Base-by-base conservation (phyloP, 2,113 vertebrate species). In the Eclectus roratus region DNA sequence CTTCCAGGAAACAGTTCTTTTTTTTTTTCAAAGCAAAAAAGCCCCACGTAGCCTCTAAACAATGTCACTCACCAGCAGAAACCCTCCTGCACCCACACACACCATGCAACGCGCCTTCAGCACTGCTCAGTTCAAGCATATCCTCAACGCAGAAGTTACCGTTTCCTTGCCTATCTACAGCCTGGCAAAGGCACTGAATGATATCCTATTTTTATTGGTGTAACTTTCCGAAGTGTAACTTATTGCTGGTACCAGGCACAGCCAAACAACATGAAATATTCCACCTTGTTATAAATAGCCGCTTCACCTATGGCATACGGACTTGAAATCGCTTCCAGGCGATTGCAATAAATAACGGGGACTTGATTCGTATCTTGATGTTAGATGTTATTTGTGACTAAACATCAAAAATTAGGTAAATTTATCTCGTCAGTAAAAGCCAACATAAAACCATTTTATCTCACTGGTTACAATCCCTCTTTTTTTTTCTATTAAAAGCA, bases 1-100 rank as follows among this genome's bases (percentile, higher is more conserved):
- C 99, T 99, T 98, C 96, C 98, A 97, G 98, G 98, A 99, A 99
- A 97, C 61, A 66, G 41, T 16, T 16, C 33, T 73, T 91, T 66
- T 88, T 84, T 88, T 84, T 64, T 80, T 60, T 65, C 93, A 91
- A 97, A 97, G 4, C 23, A 61, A 71, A 64, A 93, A 66, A 86
- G 5, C 33, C 65, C 39, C 29, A 76, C 33, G 61, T 96, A 97
- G 96, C 96, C 94, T 97, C 94, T 94, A 73, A 95, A 88, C 90
- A 91, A 85, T 76, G 61, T 88, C 87, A 88, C 68, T 91, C 85
- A 69, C 28, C 85, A 96, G 83, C 39, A 97, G 82, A 91, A 98
- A 94, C 39, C 13, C 35, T 78, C 55, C 13, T 92, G 79, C 41
- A 95, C 37, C 49, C 92, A 96, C 76, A 84, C 13, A 3, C 13